These are phyloP conservation scores for Melanerpes formicivorus DNA, from an alignment of 2,113 vertebrate genomes.

Conservation along the genomic window DNA sequence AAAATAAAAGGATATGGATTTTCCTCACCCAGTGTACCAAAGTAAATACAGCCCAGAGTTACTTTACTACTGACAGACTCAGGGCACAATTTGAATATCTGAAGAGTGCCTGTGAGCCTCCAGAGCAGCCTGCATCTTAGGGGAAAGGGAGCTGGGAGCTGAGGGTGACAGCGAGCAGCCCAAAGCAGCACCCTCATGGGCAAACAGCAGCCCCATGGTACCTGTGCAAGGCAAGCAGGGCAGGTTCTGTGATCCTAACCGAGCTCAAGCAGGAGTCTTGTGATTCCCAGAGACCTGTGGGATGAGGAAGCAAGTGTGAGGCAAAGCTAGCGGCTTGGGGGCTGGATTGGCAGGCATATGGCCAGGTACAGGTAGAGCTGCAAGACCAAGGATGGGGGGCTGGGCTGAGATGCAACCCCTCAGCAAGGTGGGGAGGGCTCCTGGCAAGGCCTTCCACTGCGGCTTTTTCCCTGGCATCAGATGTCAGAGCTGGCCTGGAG, in stretches of 20 bases:
- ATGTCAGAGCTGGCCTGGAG: not conserved
- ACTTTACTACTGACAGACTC: not conserved
- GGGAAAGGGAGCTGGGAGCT: not conserved
- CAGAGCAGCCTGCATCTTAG: not conserved
- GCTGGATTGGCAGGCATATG: rapidly evolving
- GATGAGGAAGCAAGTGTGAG: not conserved
- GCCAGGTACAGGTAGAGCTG: not conserved
- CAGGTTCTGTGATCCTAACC: not conserved
- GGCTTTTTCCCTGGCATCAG: not conserved
- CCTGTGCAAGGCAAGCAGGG: rapidly evolving
- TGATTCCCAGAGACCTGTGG: not conserved
- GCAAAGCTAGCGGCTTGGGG: not conserved
- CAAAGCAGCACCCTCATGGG: not conserved
- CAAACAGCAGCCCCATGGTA: rapidly evolving
- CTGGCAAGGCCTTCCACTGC: rapidly evolving
- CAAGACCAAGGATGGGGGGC: not conserved
- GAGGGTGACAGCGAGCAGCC: not conserved
- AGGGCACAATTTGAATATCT: not conserved
- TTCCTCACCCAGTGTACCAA: not conserved
- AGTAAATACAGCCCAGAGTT: not conserved
- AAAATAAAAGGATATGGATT: not conserved
- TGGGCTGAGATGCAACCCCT: not conserved
- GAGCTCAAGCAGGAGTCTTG: not conserved
- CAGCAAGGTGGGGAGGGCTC: not conserved
- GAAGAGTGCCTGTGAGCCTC: not conserved